These are phyloP conservation scores for Acropora tenuis DNA, from an alignment of 64 coral and sea anemone species.

Conservation along the genomic window DNA sequence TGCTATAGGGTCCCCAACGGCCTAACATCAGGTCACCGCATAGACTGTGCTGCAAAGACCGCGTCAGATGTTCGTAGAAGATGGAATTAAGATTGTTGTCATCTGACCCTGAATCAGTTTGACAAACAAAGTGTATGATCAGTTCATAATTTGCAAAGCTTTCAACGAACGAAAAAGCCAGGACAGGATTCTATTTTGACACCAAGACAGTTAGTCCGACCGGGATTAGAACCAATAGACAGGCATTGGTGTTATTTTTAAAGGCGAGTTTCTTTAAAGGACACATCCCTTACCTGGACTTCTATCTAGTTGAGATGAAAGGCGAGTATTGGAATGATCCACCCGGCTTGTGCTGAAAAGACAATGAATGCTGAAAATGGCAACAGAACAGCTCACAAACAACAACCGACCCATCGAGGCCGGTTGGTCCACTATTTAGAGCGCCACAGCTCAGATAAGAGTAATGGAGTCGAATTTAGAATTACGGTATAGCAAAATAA, in stretches of 20 bases:
- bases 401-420: too few relatives aligned
- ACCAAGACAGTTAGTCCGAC: too few relatives aligned
- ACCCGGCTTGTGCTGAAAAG: slow-evolving; percentile 82
- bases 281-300: slow-evolving; percentile 71
- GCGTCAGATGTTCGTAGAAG: slow-evolving; percentile 96
- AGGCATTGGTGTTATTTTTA: too few relatives aligned
- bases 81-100: slow-evolving; percentile 98
- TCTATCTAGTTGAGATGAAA: slow-evolving; percentile 94
- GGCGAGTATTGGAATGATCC: slow-evolving; percentile 93
- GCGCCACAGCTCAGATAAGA: too few relatives aligned
- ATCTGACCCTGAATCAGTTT: slow-evolving; percentile 62
- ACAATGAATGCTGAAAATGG: not conserved
- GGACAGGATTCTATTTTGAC: too few relatives aligned
- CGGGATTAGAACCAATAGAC: too few relatives aligned
- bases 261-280: too few relatives aligned
- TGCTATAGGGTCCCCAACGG: slow-evolving; percentile 93
- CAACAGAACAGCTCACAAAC: not conserved
- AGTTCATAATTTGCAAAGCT: too few relatives aligned
- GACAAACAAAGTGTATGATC: not conserved
- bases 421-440: too few relatives aligned
- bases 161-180: not conserved
- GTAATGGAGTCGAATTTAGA: too few relatives aligned
- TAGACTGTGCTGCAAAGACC: slow-evolving; percentile 89
- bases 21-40: slow-evolving; percentile 94
- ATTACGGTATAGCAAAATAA: too few relatives aligned